phyloP scores from a whole-genome alignment of 1,140 invertebrate species.

The Zaprionus tsacasi region DNA sequence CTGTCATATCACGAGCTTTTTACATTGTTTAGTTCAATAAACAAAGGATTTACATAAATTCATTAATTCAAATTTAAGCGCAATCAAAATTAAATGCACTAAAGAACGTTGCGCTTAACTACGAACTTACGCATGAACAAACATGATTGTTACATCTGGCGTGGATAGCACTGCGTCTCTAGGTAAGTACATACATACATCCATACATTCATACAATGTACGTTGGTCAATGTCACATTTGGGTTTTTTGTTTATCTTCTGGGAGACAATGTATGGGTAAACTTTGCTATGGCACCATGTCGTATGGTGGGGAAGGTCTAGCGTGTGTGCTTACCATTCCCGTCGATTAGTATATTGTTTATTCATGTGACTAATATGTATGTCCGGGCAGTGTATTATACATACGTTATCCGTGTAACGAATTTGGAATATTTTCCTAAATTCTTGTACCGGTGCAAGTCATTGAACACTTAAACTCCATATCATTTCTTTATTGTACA shows the following conservation, averaged over 20 bases:
- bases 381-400: not conserved
- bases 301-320: slow-evolving; percentile 22
- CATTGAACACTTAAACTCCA: no score
- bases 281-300: not conserved
- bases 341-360: slow-evolving; percentile 3
- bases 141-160: slow-evolving; percentile 83
- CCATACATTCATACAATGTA: not conserved
- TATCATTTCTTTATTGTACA: no score
- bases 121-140: slow-evolving; percentile 64
- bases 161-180: slow-evolving; percentile 79
- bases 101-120: slow-evolving; percentile 14
- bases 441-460: not conserved
- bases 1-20: slow-evolving; percentile 71
- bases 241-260: slow-evolving; percentile 26
- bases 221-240: slow-evolving; percentile 45
- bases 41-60: slow-evolving; percentile 17
- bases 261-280: no score
- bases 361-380: slow-evolving; percentile 3
- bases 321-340: slow-evolving; percentile 4
- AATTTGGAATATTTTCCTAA: not conserved
- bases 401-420: not conserved
- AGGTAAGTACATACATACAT: slow-evolving; percentile 48
- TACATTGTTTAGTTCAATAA: slow-evolving; percentile 43
- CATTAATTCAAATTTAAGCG: slow-evolving; percentile 9
- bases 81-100: slow-evolving; percentile 25